Percentiles rank a stretch among this genome's conserved stretches.
Evolutionary conservation across 2,797 vertebrate species (phyloP).

Genomic region (Carapus acus): DNA sequence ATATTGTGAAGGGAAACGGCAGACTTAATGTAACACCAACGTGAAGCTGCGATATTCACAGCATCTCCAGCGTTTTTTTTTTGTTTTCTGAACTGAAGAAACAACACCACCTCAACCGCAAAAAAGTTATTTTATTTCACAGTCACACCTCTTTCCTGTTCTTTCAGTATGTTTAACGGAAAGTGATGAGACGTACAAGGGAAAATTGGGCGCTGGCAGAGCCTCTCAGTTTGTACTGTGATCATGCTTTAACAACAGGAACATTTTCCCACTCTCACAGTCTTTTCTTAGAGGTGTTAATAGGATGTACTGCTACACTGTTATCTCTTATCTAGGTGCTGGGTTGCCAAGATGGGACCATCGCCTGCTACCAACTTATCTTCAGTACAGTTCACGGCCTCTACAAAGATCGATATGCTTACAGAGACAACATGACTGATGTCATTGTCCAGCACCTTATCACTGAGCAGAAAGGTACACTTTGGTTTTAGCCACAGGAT

Average conservation of each 20-base stretch:
- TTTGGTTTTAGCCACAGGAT: constrained; percentile 8
- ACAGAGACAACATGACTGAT: constrained; percentile 95
- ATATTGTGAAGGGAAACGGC: constrained; percentile 1
- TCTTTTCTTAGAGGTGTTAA: constrained; percentile 73
- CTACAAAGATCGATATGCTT: constrained; percentile 95
- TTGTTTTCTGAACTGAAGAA: constrained; percentile 26
- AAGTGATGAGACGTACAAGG: constrained; percentile 39
- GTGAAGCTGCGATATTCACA: constrained; percentile 12
- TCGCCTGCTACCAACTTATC: constrained; percentile 93
- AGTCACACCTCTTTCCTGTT: constrained; percentile 40
- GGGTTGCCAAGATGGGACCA: constrained; percentile 97
- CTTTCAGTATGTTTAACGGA: constrained; percentile 50
- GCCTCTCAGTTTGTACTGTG: constrained; percentile 44
- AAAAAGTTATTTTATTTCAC: constrained; percentile 39
- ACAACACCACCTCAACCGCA: constrained; percentile 12
- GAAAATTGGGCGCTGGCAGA: constrained; percentile 47
- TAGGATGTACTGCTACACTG: constrained; percentile 63
- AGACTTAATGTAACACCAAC: constrained; percentile 17
- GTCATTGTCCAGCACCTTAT: constrained; percentile 98
- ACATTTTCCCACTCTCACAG: constrained; percentile 61
- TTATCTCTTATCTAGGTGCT: constrained; percentile 79
- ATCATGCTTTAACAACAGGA: constrained; percentile 58
- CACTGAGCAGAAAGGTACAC: constrained; percentile 91
- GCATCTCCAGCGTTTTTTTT: constrained; percentile 15
- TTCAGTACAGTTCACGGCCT: constrained; percentile 97